phyloP scores from a whole-genome alignment of 2,888 invertebrate species.

The Pardosa pseudoannulata region DNA sequence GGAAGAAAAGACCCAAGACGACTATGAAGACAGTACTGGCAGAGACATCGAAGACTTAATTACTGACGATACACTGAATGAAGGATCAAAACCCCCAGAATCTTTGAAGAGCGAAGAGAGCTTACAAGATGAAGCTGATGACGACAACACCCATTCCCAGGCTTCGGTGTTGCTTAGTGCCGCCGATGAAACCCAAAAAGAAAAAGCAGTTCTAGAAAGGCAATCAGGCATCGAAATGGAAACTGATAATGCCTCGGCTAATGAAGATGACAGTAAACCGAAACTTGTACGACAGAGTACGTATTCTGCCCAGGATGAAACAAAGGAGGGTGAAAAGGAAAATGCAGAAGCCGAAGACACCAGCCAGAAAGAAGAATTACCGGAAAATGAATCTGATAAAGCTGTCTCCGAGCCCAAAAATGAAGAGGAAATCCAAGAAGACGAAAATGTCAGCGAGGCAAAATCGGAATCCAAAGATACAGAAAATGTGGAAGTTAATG shows the following conservation, averaged over 20 bases:
- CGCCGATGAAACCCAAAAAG: conserved; percentile 28
- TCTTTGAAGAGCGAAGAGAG: conserved; percentile 16
- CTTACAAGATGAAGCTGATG: neutral
- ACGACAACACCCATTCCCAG: conserved; percentile 31
- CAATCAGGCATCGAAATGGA: conserved; percentile 35
- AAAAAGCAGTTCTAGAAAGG: conserved; percentile 32
- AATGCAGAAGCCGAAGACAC: neutral
- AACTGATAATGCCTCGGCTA: conserved; percentile 11
- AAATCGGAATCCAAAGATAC: neutral
- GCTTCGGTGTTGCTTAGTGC: conserved; percentile 3
- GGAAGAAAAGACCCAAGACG: conserved; percentile 21
- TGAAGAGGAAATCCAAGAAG: neutral
- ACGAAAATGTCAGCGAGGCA: neutral
- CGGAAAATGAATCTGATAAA: neutral
- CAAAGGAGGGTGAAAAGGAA: neutral
- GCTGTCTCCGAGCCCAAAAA: neutral
- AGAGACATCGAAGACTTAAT: conserved; percentile 53
- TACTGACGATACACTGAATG: conserved; percentile 45
- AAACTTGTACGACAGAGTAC: conserved; percentile 37
- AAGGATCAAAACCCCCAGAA: conserved; percentile 24
- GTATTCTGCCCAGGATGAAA: conserved; percentile 6
- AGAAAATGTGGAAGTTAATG: neutral
- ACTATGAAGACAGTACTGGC: conserved; percentile 52
- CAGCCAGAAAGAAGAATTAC: neutral
- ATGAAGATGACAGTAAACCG: neutral